Conservation (phyloP, 2,113 vertebrate genomes). For the Chamaetylas fuelleborni region DNA sequence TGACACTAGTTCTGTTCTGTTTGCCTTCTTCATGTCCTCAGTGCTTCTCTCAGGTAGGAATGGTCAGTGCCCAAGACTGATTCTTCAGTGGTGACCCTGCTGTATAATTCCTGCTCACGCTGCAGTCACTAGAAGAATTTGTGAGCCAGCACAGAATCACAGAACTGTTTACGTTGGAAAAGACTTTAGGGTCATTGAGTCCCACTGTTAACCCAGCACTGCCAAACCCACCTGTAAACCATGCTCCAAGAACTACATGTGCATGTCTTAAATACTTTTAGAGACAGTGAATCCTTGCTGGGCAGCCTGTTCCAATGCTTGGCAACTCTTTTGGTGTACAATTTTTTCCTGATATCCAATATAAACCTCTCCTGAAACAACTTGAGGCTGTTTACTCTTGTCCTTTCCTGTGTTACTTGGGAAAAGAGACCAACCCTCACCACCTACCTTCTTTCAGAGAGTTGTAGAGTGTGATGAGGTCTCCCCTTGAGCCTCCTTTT, state of each 20-base stretch:
- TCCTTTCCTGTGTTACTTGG: background rate
- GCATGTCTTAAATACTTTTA: background rate
- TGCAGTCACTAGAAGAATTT: background rate
- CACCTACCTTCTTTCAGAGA: background rate
- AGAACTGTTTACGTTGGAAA: fast-evolving
- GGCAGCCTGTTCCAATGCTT: background rate
- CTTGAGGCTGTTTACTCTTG: background rate
- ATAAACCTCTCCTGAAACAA: background rate
- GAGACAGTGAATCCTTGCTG: background rate
- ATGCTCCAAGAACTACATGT: background rate
- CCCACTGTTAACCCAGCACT: background rate
- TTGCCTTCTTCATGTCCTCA: background rate
- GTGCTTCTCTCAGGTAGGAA: background rate
- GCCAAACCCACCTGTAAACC: background rate
- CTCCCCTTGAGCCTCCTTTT: background rate
- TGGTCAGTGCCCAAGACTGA: background rate
- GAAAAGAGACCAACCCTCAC: background rate
- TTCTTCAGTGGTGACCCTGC: background rate
- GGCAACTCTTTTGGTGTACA: too few species aligned
- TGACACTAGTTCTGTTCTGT: background rate
- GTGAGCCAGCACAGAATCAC: background rate
- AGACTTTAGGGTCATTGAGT: background rate
- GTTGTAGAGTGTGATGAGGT: background rate
- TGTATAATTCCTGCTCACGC: background rate
- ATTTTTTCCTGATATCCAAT: background rate